These are phyloP conservation scores for Coelinius sp. DNA, from an alignment of 2,888 invertebrate genomes.

Conservation along the genomic window DNA sequence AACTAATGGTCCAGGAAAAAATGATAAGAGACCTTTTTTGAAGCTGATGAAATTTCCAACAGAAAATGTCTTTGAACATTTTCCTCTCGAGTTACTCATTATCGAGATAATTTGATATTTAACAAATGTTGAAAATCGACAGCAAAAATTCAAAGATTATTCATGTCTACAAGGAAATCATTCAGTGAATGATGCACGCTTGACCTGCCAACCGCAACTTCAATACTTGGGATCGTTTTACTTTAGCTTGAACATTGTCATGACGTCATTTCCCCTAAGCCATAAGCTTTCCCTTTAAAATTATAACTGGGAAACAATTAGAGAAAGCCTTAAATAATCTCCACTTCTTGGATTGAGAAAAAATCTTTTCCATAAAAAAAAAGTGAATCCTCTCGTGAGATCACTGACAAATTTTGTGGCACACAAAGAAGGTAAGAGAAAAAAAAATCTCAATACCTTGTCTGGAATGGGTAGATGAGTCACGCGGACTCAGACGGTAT, in stretches of 20 bases:
- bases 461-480: neutral
- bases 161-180: conserved; percentile 29
- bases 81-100: neutral
- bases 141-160: neutral
- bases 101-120: conserved; percentile 31
- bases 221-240: conserved; percentile 50
- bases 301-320: conserved; percentile 17
- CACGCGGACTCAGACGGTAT: neutral
- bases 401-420: neutral
- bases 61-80: no score
- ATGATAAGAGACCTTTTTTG: no score
- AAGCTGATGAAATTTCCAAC: neutral
- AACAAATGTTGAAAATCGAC: no score
- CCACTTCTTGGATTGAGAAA: neutral
- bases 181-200: conserved; percentile 55
- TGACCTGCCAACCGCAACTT: conserved; percentile 67
- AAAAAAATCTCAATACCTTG: neutral
- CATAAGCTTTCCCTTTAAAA: conserved; percentile 42
- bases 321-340: neutral
- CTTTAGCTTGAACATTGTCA: conserved; percentile 55
- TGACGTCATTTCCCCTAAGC: conserved; percentile 64
- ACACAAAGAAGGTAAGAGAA: neutral
- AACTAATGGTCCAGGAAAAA: no score
- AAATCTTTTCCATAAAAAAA: neutral
- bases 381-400: neutral